phyloP scores from a whole-genome alignment of 2,888 invertebrate species.

The Stegophylla sp. region DNA sequence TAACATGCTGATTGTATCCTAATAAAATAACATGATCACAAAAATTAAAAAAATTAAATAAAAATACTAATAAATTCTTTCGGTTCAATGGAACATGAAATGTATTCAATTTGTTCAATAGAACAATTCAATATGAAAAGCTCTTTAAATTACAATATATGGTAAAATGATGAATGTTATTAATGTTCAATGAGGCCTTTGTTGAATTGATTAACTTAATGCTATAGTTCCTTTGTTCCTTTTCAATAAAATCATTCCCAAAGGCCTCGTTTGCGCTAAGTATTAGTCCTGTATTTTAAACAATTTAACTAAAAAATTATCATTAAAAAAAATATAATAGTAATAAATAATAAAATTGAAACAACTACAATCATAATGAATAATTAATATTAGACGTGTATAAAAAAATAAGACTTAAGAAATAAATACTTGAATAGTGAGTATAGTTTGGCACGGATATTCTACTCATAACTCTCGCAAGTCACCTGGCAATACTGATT shows the following conservation, averaged over 20 bases:
- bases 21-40: constrained; percentile 47
- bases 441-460: constrained; percentile 51
- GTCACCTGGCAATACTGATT: constrained; percentile 34
- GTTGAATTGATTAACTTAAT: constrained; percentile 38
- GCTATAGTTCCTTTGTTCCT: constrained; percentile 31
- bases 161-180: constrained; percentile 48
- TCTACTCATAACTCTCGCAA: constrained; percentile 44
- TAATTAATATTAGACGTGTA: constrained; percentile 47
- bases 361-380: constrained; percentile 54
- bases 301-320: constrained; percentile 45
- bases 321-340: constrained; percentile 41
- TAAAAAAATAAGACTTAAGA: constrained; percentile 55
- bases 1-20: constrained; percentile 58
- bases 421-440: constrained; percentile 57
- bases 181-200: constrained; percentile 46
- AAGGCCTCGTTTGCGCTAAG: constrained; percentile 34
- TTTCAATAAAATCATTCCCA: constrained; percentile 18
- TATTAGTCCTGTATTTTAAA: constrained; percentile 51
- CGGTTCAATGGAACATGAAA: constrained; percentile 28
- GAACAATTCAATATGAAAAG: constrained; percentile 48
- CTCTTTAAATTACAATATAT: constrained; percentile 54
- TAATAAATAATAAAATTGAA: constrained; percentile 46
- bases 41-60: constrained; percentile 54
- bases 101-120: too few species aligned
- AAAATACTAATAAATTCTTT: constrained; percentile 53